These are phyloP conservation scores for Congeria kusceri DNA, from an alignment of 2,888 invertebrate genomes.

Conservation along the genomic window DNA sequence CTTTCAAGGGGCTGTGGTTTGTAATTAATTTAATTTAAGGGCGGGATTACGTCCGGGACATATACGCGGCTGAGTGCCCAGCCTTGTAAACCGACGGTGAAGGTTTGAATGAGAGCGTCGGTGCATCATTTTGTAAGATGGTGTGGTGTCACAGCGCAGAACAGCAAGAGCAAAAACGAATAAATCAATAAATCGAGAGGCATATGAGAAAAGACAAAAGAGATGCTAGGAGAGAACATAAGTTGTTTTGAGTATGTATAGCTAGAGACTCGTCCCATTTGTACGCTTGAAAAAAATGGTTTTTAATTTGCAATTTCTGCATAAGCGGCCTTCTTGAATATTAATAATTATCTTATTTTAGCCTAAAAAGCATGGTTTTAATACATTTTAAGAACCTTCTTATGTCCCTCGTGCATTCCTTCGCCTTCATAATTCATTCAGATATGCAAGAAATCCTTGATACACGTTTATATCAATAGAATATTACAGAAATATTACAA, in stretches of 20 bases:
- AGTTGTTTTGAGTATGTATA: constrained; percentile 96
- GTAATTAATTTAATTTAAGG: constrained; percentile 28
- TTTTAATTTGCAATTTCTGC: constrained; percentile 28
- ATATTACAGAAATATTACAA: background rate
- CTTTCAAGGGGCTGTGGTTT: constrained; percentile 39
- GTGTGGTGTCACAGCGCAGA: constrained; percentile 99
- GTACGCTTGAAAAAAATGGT: background rate
- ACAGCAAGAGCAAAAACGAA: constrained; percentile 99
- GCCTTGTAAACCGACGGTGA: constrained; percentile 29
- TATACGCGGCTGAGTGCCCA: constrained; percentile 40
- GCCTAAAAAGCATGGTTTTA: constrained; percentile 4
- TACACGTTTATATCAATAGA: no score
- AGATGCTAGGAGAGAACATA: constrained; percentile 98
- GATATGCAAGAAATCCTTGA: no score
- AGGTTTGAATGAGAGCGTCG: constrained; percentile 46
- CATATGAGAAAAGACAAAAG: constrained; percentile 99
- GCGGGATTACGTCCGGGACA: constrained; percentile 52
- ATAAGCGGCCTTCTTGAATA: constrained; percentile 74
- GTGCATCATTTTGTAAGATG: constrained; percentile 88
- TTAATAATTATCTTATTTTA: constrained; percentile 49
- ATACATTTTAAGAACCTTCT: background rate
- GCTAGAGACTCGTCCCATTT: background rate
- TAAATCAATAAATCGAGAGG: constrained; percentile 99
- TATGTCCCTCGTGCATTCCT: background rate
- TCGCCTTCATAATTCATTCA: no score